Evolutionary conservation across 2,113 vertebrate species (phyloP).

Genomic region (Esox niger): DNA sequence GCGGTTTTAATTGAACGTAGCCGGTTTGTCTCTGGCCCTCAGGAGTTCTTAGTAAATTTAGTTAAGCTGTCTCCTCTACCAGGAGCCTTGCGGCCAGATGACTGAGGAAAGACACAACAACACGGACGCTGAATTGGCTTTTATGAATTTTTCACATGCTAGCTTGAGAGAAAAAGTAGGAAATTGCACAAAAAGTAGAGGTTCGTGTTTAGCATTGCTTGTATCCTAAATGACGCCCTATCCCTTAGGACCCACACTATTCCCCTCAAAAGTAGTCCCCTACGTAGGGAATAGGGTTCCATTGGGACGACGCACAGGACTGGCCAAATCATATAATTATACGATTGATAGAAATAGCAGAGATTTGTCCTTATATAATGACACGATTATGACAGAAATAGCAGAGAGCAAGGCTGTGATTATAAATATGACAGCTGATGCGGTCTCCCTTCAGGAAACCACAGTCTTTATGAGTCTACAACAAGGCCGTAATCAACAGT

Average conservation of each 20-base stretch:
- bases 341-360: conserved; percentile 37
- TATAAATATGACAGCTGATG: conserved; percentile 75
- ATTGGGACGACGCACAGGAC: too few relatives aligned
- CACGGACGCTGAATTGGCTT: neutral
- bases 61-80: neutral
- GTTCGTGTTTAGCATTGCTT: neutral
- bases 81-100: conserved; percentile 1
- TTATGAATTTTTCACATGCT: neutral
- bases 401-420: conserved; percentile 62
- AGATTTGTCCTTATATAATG: conserved; percentile 68
- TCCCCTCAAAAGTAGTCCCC: too few relatives aligned
- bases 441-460: conserved; percentile 68
- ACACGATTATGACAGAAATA: conserved; percentile 61
- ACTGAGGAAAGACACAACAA: neutral
- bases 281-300: too few relatives aligned
- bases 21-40: neutral
- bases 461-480: conserved; percentile 64
- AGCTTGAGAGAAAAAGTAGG: neutral
- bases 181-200: conserved; percentile 23
- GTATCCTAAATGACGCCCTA: too few relatives aligned
- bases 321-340: neutral
- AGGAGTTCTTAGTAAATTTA: neutral
- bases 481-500: conserved; percentile 69
- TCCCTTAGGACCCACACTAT: too few relatives aligned
- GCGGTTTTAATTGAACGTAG: too few relatives aligned